These are phyloP conservation scores for Luidia sarsii DNA, from an alignment of 53 echinoderm and acorn worm genomes.

Conservation along the genomic window DNA sequence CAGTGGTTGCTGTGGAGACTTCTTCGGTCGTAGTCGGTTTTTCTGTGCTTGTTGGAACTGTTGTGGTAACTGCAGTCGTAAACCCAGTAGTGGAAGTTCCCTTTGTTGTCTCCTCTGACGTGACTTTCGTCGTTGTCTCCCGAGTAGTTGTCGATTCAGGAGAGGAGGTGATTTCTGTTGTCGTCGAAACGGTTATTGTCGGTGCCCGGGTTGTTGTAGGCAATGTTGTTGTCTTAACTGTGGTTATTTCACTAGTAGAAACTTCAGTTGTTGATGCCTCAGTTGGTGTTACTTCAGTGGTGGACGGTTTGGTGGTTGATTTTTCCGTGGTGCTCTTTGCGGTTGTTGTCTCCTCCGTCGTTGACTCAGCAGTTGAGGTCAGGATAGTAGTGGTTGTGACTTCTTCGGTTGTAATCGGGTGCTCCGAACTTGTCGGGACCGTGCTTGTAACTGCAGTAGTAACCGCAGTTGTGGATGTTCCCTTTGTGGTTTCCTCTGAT, in stretches of 20 bases:
- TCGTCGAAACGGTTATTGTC: not conserved
- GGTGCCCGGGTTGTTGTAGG: no score
- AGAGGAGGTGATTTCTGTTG: slow-evolving; percentile 9
- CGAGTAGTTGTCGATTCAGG: not conserved
- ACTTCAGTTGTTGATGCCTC: not conserved
- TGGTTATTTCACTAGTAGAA: not conserved
- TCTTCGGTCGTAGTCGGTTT: no score
- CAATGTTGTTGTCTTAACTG: not conserved
- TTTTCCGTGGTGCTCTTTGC: not conserved
- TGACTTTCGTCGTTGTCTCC: slow-evolving; percentile 17
- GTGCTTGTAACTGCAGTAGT: not conserved
- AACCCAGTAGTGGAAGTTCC: no score
- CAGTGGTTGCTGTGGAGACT: no score
- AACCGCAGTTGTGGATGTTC: not conserved
- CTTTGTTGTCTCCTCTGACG: no score
- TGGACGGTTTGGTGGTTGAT: not conserved
- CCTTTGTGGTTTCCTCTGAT: not conserved
- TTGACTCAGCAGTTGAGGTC: slow-evolving; percentile 22
- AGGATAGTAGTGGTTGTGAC: slow-evolving; percentile 5
- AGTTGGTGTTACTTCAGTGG: not conserved
- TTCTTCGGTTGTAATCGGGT: not conserved
- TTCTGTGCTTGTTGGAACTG: no score
- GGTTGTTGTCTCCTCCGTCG: no score
- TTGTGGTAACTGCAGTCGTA: no score
- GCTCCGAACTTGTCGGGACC: not conserved